Percentiles rank a stretch among this genome's conserved stretches.
Conservation (phyloP, 2,113 vertebrate species). For the Lepidothrix coronata region DNA sequence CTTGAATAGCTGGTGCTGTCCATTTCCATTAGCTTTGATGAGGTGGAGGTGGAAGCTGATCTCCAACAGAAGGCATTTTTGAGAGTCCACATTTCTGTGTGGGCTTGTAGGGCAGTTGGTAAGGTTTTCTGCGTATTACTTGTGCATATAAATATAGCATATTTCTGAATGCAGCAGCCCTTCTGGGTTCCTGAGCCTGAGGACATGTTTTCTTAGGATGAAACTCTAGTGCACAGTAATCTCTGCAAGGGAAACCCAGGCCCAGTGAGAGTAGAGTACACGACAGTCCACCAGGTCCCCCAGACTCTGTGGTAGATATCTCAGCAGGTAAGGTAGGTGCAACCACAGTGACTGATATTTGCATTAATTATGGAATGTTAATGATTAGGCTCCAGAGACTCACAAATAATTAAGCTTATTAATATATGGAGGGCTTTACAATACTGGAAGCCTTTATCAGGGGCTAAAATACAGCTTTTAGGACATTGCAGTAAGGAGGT, state of each 20-base stretch:
- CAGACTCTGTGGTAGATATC: background rate
- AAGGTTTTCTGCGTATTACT: background rate
- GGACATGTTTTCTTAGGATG: background rate
- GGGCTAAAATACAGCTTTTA: background rate
- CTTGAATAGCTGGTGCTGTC: background rate
- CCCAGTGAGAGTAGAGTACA: background rate
- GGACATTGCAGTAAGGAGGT: background rate
- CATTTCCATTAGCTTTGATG: background rate
- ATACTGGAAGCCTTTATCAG: background rate
- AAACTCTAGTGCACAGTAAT: background rate
- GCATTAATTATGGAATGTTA: background rate
- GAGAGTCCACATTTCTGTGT: background rate
- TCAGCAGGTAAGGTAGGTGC: background rate
- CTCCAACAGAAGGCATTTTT: background rate
- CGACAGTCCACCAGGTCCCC: fast-evolving
- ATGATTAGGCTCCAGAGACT: background rate
- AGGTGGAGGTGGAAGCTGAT: background rate
- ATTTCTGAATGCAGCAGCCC: background rate
- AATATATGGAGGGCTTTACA: background rate
- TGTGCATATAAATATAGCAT: background rate
- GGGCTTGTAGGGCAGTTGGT: background rate
- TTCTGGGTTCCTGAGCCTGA: background rate
- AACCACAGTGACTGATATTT: background rate
- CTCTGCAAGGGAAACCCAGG: background rate
- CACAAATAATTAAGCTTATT: background rate